phyloP scores from a whole-genome alignment of 2,113 vertebrate species.

The Malurus alboscapulatus region DNA sequence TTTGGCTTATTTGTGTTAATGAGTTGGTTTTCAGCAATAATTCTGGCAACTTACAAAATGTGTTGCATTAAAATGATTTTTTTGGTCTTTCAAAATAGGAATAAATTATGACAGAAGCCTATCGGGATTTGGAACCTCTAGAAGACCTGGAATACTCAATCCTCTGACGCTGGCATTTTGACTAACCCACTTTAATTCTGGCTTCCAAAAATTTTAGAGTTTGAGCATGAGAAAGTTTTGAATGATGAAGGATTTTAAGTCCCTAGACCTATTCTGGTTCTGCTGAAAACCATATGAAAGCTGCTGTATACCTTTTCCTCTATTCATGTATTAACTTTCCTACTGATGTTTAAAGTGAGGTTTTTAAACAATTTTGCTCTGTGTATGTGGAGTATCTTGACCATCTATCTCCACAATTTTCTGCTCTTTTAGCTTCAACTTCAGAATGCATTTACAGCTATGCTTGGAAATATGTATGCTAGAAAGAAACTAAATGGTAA shows the following conservation, averaged over 20 bases:
- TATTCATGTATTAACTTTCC: background rate
- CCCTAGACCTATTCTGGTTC: background rate
- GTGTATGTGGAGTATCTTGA: background rate
- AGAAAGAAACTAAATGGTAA: background rate
- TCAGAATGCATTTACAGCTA: background rate
- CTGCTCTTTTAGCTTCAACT: background rate
- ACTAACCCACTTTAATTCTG: background rate
- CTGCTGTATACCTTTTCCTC: background rate
- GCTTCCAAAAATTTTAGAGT: background rate
- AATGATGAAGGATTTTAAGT: background rate
- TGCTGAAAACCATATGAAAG: background rate
- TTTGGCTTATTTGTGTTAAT: background rate
- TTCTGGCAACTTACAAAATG: background rate
- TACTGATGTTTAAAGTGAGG: background rate
- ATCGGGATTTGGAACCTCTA: background rate
- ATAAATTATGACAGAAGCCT: background rate
- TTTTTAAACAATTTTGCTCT: background rate
- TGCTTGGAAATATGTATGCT: background rate
- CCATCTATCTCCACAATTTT: background rate
- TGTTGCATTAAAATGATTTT: background rate
- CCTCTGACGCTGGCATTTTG: background rate
- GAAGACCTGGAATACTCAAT: background rate
- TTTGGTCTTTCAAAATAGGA: background rate
- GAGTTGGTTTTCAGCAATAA: background rate
- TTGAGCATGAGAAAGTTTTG: background rate